Base-by-base conservation (phyloP, 1,140 invertebrate genomes). In the Mizuhopecten yessoensis region DNA sequence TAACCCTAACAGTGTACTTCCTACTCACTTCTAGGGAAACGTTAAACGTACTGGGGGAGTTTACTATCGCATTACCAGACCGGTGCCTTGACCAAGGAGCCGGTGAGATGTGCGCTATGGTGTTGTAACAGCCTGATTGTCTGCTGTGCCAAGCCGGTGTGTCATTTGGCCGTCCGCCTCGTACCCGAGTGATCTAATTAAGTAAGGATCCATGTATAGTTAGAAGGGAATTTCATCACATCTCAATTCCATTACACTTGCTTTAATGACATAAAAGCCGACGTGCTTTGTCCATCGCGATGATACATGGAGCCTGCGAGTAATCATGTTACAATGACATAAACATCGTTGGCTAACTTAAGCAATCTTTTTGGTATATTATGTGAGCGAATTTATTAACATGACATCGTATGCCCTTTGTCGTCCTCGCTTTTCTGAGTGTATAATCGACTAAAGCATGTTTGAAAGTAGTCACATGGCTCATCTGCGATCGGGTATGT, bases 121-220 rank as follows among this genome's bases (percentile, higher is more conserved):
- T 75, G 5, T 0, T 5, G 57, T 29, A 29, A 9, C n/a, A 75
- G 57, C 1, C 57, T 75, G 23, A 75, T 75, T 75, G 57, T 75
- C 57, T 29, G 23, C n/a, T 5, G 29, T n/a, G 57, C 23, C 9
- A 29, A n/a, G 57, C n/a, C 11, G 11, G 1, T n/a, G 57, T 75
- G 57, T 75, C 57, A 75, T 29, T 75, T 75, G 57, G 57, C 57
- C 57, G 57, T 75, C 57, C n/a, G 57, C 57, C 57, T 75, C n/a
- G 57, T 29, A 75, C n/a, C 23, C 17, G n/a, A 17, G 23, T n/a
- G n/a, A 75, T 75, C 23, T n/a, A n/a, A 75, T 75, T 75, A 75
- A 75, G 23, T 75, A 75, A n/a, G 57, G n/a, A 9, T 29, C 57
- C 57, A 13, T 75, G 57, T 75, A 3, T 75, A 13, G n/a, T 75